Evolutionary conservation across 2,113 vertebrate species (phyloP).

Genomic region (Bos indicus): DNA sequence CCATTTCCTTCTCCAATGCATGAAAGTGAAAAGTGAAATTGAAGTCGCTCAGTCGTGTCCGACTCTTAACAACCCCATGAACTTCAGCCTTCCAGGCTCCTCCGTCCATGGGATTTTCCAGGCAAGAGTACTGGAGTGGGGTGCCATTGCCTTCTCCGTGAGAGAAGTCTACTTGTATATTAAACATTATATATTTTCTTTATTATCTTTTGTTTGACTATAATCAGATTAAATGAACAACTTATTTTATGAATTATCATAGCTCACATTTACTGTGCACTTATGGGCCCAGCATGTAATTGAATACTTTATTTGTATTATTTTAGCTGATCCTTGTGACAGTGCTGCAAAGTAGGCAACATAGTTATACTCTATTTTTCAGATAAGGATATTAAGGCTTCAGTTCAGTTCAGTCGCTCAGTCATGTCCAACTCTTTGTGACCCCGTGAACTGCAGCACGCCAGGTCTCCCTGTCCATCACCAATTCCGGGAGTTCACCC

Average conservation of each 20-base stretch:
- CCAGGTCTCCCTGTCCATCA: too few species aligned
- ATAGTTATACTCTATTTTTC: background rate
- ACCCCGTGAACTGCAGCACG: background rate
- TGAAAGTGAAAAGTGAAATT: too few species aligned
- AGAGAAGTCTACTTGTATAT: background rate
- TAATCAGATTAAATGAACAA: background rate
- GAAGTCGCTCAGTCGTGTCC: too few species aligned
- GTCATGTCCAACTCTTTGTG: background rate
- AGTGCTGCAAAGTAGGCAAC: background rate
- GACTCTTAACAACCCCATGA: too few species aligned
- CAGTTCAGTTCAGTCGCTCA: background rate
- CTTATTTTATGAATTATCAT: background rate
- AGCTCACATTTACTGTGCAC: background rate
- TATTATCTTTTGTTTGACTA: background rate
- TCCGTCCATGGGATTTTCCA: too few species aligned
- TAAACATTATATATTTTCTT: background rate
- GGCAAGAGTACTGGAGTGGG: too few species aligned
- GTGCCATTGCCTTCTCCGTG: background rate
- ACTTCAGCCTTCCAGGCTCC: too few species aligned
- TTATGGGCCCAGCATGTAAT: background rate
- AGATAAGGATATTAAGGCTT: background rate
- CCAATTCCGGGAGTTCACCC: too few species aligned
- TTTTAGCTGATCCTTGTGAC: background rate
- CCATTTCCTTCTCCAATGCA: too few species aligned
- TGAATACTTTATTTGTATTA: background rate